Evolutionary conservation across 2,797 vertebrate species (phyloP).

Genomic region (Muscicapa striata): DNA sequence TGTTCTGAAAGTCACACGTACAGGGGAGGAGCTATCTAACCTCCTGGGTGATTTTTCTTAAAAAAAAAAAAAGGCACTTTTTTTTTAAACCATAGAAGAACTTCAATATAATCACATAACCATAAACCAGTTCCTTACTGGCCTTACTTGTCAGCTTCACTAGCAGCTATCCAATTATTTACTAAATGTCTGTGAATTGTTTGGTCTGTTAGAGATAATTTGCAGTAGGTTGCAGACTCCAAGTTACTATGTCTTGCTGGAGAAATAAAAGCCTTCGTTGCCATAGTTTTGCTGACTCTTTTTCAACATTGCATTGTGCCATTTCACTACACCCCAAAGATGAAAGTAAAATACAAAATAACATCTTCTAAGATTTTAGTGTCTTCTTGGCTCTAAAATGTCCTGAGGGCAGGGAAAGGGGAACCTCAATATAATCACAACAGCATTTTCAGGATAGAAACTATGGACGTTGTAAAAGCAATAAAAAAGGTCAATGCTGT

Average conservation of each 20-base stretch:
- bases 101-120: background rate
- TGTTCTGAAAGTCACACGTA: background rate
- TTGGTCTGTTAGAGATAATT: background rate
- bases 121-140: background rate
- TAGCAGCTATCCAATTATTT: background rate
- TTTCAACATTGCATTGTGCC: background rate
- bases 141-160: background rate
- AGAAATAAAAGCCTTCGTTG: background rate
- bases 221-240: background rate
- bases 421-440: background rate
- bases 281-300: background rate
- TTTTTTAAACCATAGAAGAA: background rate
- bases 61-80: background rate
- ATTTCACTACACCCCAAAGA: background rate
- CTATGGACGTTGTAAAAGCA: background rate
- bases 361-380: background rate
- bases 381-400: background rate
- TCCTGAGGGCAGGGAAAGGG: background rate
- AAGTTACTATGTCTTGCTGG: background rate
- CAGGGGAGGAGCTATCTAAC: background rate
- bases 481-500: background rate
- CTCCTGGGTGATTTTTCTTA: background rate
- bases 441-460: background rate
- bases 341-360: conserved; percentile 10
- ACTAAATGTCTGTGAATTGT: background rate